Conservation (phyloP, 2,888 invertebrate species). For the Oxycera nigricornis region DNA sequence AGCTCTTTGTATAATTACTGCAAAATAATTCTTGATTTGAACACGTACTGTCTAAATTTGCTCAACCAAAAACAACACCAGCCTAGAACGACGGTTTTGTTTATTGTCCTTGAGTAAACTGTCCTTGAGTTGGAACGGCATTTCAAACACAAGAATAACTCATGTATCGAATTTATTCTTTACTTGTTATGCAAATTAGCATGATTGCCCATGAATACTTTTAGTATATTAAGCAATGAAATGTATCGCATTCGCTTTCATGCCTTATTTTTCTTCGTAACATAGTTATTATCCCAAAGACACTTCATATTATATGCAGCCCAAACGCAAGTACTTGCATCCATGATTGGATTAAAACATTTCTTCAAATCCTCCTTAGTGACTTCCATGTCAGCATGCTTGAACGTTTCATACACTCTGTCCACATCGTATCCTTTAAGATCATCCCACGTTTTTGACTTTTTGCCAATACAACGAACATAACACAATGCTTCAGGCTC, state of each 20-base stretch:
- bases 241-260: background rate
- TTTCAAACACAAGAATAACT: too few species aligned
- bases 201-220: background rate
- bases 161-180: too few species aligned
- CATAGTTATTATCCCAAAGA: constrained; percentile 8
- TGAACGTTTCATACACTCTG: background rate
- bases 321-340: background rate
- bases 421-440: constrained; percentile 1
- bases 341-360: background rate
- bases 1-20: too few species aligned
- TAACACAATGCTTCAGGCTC: background rate
- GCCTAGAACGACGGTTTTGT: too few species aligned
- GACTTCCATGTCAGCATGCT: background rate
- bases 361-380: background rate
- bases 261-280: background rate
- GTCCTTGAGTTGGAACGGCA: too few species aligned
- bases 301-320: constrained; percentile 18
- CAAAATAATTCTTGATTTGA: too few species aligned
- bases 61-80: too few species aligned
- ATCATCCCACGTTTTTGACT: background rate
- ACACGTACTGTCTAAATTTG: too few species aligned
- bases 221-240: background rate
- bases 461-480: background rate
- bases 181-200: background rate
- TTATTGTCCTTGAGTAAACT: too few species aligned